Percentiles rank a stretch among this genome's conserved stretches.
Conservation (phyloP, 2,888 invertebrate genomes). For the Xestoiulus laeticollis region DNA sequence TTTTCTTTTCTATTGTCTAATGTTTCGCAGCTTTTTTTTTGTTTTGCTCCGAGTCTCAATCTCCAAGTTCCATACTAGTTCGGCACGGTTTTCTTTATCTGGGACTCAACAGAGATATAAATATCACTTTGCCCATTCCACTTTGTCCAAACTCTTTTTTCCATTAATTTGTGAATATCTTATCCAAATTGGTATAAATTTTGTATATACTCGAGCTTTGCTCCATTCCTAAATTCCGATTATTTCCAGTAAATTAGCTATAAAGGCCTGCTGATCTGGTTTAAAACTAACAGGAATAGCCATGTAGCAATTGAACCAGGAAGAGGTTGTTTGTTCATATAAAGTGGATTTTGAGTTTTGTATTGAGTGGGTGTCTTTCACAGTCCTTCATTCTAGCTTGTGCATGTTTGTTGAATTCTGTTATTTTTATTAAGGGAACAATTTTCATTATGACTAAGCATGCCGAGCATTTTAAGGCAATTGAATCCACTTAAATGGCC, state of each 20-base stretch:
- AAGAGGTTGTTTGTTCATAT: neutral
- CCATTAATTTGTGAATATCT: neutral
- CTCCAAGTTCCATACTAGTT: constrained; percentile 40
- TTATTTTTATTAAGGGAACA: neutral
- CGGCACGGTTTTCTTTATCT: neutral
- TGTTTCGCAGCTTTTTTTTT: neutral
- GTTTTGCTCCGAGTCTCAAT: neutral
- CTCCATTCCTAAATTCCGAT: neutral
- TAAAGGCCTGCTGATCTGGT: neutral
- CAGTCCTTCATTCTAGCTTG: neutral
- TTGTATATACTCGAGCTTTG: neutral
- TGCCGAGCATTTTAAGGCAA: neutral
- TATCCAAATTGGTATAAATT: neutral
- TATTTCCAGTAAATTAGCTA: neutral
- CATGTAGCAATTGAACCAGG: neutral
- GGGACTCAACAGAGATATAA: neutral
- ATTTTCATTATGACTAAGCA: neutral
- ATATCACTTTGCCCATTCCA: neutral
- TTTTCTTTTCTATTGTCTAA: constrained; percentile 8
- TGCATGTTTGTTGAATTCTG: neutral
- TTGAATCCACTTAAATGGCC: neutral
- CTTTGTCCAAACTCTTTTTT: neutral
- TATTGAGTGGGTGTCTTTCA: neutral
- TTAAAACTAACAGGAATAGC: neutral
- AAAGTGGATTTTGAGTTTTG: neutral